A percentile compares a stretch with the other conserved stretches of the same genome.
phyloP scores from a whole-genome alignment of 2,797 vertebrate genomes.

The Chloroceryle amazona region DNA sequence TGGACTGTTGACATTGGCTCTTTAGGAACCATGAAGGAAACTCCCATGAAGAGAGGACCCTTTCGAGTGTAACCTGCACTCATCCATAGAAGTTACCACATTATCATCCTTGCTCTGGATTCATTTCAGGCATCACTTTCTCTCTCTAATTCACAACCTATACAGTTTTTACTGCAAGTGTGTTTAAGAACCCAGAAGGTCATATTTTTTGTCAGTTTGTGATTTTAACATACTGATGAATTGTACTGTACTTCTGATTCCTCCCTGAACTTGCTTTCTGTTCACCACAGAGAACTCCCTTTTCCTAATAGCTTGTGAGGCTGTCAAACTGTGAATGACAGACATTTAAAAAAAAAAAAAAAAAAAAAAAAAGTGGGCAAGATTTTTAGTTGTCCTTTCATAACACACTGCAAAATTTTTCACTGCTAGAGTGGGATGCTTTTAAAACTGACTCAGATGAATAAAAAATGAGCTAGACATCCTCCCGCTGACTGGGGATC shows the following conservation, averaged over 20 bases:
- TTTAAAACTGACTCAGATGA: conserved; percentile 42
- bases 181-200: conserved; percentile 33
- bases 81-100: conserved; percentile 15
- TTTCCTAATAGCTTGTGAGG: background rate
- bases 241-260: conserved; percentile 4
- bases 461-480: conserved; percentile 47
- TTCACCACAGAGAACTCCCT: background rate
- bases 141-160: conserved; percentile 25
- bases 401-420: background rate
- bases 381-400: conserved; percentile 18
- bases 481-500: background rate
- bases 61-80: background rate
- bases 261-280: background rate
- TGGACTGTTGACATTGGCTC: conserved; percentile 30
- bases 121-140: conserved; percentile 28
- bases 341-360: background rate
- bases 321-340: background rate
- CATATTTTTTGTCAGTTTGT: conserved; percentile 48
- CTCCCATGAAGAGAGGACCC: background rate
- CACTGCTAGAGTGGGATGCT: background rate
- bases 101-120: conserved; percentile 31
- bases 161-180: conserved; percentile 17
- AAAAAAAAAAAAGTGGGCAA: background rate
- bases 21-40: conserved; percentile 35
- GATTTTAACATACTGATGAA: conserved; percentile 25